Evolutionary conservation across 2,113 vertebrate genomes (phyloP), one percentile per base, ranked within the genome.

Genomic region (Anarrhichthys ocellatus): DNA sequence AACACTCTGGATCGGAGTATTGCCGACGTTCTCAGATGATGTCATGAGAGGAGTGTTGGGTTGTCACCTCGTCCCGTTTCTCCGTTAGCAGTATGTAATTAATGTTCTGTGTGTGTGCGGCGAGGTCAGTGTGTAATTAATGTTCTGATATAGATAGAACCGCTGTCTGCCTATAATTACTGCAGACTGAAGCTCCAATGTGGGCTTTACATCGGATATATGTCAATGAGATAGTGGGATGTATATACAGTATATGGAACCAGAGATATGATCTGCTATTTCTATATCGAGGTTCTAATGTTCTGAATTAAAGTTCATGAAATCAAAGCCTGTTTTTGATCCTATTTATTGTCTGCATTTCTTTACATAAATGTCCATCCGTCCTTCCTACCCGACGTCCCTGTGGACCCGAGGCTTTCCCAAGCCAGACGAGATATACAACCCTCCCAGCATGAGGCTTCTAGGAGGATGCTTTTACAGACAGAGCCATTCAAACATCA

Each of bases 61-160:
- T 67, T 59, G 50, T 22, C 70, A 27, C 38, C 44, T 42, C 6
- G 44, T 63, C 24, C 64, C 38, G 27, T 72, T 22, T 38, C 64
- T 78, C 40, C 15, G 32, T 82, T 56, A 67, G 79, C 71, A 76
- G 36, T 40, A 79, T 83, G 8, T 62, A 87, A 83, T 87, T 80
- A 76, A 0, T 34, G 52, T 42, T 85, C 61, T 73, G 27, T 65
- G 32, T 81, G 52, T 72, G 52, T 72, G 46, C 36, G 29, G 52
- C 66, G 24, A 32, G 72, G 74, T 78, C 84, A 78, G 70, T 71
- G 54, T 86, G 50, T 82, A 86, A 86, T 86, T 86, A 71, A 71
- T 83, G 81, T 62, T 66, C 52, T 76, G 46, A 73, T 80, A 76
- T 63, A 80, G 44, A 76, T 72, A 66, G 59, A 82, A 79, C n/a